A percentile compares a stretch with the other conserved stretches of the same genome.
Evolutionary conservation across 1,140 invertebrate species (phyloP).

Genomic region (Penaeus vannamei): DNA sequence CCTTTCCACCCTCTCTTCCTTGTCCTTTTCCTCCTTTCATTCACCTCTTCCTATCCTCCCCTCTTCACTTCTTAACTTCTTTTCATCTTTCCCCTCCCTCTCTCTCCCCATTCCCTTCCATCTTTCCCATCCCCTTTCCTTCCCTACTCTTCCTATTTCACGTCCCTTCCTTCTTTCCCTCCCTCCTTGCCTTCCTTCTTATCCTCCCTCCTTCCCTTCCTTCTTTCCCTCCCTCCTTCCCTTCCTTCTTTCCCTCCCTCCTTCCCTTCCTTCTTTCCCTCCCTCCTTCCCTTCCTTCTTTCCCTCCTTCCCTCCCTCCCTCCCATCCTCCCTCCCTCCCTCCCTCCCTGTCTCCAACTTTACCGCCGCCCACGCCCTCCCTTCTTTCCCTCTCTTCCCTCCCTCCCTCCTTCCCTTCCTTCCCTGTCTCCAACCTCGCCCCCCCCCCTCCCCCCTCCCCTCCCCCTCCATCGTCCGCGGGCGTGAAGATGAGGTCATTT

Average conservation of each 20-base stretch:
- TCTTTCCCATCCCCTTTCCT: too few species aligned
- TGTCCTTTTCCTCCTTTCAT: too few species aligned
- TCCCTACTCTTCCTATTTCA: too few species aligned
- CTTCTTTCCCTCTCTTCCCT: neutral
- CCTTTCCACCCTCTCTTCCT: too few species aligned
- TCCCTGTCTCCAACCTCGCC: neutral
- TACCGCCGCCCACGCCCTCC: neutral
- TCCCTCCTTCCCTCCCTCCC: neutral
- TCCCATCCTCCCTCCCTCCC: neutral
- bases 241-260: too few species aligned
- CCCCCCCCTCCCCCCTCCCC: neutral
- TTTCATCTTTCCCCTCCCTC: neutral
- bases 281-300: neutral
- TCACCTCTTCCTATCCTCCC: too few species aligned
- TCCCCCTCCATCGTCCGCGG: neutral
- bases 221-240: neutral
- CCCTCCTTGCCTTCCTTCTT: neutral
- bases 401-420: neutral
- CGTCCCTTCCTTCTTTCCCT: neutral
- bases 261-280: neutral
- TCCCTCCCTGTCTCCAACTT: neutral
- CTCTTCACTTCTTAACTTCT: too few species aligned
- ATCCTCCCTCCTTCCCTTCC: neutral
- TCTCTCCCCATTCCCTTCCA: neutral
- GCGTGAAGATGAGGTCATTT: neutral